A percentile compares a stretch with the other conserved stretches of the same genome.
Conservation (phyloP, 2,888 invertebrate genomes). For the Eutolmus rufibarbis region DNA sequence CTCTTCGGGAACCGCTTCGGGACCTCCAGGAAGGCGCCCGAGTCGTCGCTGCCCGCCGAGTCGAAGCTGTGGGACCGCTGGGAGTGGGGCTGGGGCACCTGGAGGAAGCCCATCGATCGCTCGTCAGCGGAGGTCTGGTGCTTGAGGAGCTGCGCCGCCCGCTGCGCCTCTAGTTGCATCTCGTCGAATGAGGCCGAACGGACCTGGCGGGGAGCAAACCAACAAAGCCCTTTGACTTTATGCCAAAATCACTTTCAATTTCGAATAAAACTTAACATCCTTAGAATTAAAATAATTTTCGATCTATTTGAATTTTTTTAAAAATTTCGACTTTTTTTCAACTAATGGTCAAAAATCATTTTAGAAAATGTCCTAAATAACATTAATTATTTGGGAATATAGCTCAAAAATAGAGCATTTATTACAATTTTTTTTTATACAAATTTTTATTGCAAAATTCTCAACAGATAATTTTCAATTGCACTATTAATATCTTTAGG, state of each 20-base stretch:
- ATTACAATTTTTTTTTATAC: too few relatives aligned
- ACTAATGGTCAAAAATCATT: neutral
- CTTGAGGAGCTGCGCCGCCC: slow-evolving; percentile 56
- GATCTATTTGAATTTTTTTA: neutral
- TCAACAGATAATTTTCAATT: too few relatives aligned
- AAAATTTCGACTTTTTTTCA: neutral
- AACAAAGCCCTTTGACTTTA: slow-evolving; percentile 1
- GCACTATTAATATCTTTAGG: too few relatives aligned
- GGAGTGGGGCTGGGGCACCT: slow-evolving; percentile 72
- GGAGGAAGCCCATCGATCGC: slow-evolving; percentile 64
- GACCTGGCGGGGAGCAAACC: slow-evolving; percentile 63
- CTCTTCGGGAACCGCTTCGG: slow-evolving; percentile 72
- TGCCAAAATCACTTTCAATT: neutral
- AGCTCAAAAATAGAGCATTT: too few relatives aligned
- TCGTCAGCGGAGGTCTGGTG: slow-evolving; percentile 59
- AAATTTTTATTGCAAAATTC: too few relatives aligned
- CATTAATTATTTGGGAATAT: too few relatives aligned
- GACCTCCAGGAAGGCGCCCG: slow-evolving; percentile 68
- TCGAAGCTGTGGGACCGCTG: slow-evolving; percentile 82
- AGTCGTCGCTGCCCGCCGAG: slow-evolving; percentile 74
- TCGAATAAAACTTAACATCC: neutral
- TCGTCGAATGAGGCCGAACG: slow-evolving; percentile 91
- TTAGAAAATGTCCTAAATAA: too few relatives aligned
- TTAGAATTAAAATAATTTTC: neutral
- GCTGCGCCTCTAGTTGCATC: slow-evolving; percentile 80